Evolutionary conservation across 2,113 vertebrate genomes (phyloP), one percentile per base, ranked within the genome.

Genomic region (Acrocephalus arundinaceus): DNA sequence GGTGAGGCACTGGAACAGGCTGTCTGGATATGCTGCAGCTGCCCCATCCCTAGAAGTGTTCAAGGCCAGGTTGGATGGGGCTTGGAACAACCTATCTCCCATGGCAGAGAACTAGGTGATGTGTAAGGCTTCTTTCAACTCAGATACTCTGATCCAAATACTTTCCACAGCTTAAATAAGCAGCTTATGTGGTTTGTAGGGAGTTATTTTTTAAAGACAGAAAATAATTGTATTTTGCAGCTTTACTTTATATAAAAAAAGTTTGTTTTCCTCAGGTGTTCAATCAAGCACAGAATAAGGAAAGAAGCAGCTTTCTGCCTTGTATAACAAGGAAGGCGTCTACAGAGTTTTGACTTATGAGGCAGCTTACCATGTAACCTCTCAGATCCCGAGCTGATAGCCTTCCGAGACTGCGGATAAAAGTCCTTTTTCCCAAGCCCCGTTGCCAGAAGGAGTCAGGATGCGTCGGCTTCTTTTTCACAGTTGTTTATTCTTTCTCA

Each of bases 61-160:
- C 65, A 48, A 63, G 30, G 20, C 8, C 24, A 55, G n/a, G 41
- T 19, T 41, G 57, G 55, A 63, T 15, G 21, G 25, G 11, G 9
- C 28, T n/a, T 39, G 17, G 28, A 68, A 39, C 46, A 75, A 62
- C 6, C 8, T 30, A 51, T 12, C 5, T 43, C 13, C 23, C 12
- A 16, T 0, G 0, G 37, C 7, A 28, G 13, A 67, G 27, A 74
- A 30, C 13, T 16, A 67, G 23, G 23, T 54, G 30, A 27, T 41
- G 11, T 18, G 5, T 31, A 83, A 55, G 9, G 48, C 9, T 14
- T 20, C 7, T 62, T 89, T 62, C 48, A 48, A 48, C 8, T 25
- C 30, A 27, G 58, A 27, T 7, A 27, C 41, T 54, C 28, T 25
- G 31, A 62, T 35, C 18, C 24, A 55, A 68, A 27, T 17, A 21